These are phyloP conservation scores for Labeo rohita DNA, from an alignment of 2,113 vertebrate species.

Conservation along the genomic window DNA sequence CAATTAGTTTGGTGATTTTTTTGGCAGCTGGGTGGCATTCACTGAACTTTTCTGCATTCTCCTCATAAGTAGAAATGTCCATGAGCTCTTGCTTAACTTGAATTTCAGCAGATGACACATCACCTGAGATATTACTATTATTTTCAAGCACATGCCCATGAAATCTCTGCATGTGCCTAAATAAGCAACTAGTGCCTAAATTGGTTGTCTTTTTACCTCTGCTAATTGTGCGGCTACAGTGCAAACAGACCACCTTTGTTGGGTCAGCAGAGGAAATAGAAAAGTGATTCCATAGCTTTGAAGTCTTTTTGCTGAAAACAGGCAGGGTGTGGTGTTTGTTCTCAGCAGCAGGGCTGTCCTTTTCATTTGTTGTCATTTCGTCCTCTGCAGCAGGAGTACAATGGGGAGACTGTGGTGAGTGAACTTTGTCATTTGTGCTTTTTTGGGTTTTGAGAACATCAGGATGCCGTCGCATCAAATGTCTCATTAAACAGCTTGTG, in stretches of 20 bases:
- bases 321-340: constrained; percentile 80
- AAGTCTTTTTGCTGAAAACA: constrained; percentile 93
- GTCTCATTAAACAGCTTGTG: constrained; percentile 94
- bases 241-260: constrained; percentile 95
- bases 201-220: constrained; percentile 96
- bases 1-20: constrained; percentile 95
- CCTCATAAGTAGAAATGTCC: constrained; percentile 77
- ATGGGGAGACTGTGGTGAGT: constrained; percentile 77
- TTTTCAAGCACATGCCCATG: constrained; percentile 87
- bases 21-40: constrained; percentile 94
- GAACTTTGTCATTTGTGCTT: constrained; percentile 73
- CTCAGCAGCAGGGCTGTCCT: constrained; percentile 71
- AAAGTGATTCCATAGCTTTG: constrained; percentile 98
- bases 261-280: constrained; percentile 91
- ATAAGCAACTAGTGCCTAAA: constrained; percentile 93
- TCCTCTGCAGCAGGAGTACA: constrained; percentile 79
- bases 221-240: constrained; percentile 97
- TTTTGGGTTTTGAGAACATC: constrained; percentile 87
- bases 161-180: constrained; percentile 94
- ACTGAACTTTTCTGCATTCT: constrained; percentile 82
- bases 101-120: constrained; percentile 75
- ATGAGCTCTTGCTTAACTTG: constrained; percentile 76
- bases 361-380: constrained; percentile 76
- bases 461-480: constrained; percentile 88
- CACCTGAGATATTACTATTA: constrained; percentile 81